Conservation (phyloP, 2,888 invertebrate genomes). For the Ophion ellenae region DNA sequence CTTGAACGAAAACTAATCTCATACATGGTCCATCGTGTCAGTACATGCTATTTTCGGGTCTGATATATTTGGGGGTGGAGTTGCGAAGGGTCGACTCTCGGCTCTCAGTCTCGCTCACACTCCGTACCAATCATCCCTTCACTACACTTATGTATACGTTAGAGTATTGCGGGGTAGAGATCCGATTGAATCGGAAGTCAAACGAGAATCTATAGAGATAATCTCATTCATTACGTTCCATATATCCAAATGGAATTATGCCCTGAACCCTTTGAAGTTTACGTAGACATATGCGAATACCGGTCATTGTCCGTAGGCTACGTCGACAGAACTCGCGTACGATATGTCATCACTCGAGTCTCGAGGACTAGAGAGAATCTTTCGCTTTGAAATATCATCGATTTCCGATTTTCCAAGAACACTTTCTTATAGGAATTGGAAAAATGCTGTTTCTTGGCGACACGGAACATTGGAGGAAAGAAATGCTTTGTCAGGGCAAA, state of each 20-base stretch:
- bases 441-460: too few species aligned
- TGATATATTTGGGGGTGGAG: slow-evolving; percentile 24
- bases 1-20: slow-evolving; percentile 80
- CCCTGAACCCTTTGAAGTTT: slow-evolving; percentile 1
- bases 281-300: neutral
- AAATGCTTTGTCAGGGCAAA: too few species aligned
- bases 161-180: slow-evolving; percentile 8
- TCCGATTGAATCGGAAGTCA: slow-evolving; percentile 51
- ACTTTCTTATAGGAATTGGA: too few species aligned
- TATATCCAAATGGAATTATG: slow-evolving; percentile 33
- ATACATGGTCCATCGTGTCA: slow-evolving; percentile 62
- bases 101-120: neutral
- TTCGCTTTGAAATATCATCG: too few species aligned
- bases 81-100: slow-evolving; percentile 30
- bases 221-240: slow-evolving; percentile 56
- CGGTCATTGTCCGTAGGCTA: neutral
- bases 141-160: slow-evolving; percentile 2
- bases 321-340: neutral
- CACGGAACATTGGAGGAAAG: too few species aligned
- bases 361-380: too few species aligned
- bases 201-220: slow-evolving; percentile 54
- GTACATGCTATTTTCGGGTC: slow-evolving; percentile 68
- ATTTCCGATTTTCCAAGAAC: too few species aligned
- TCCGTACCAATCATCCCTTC: slow-evolving; percentile 21
- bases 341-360: neutral